A percentile compares a stretch with the other conserved stretches of the same genome.
Conservation (phyloP, 2,888 invertebrate species). For the Lasius platythorax region DNA sequence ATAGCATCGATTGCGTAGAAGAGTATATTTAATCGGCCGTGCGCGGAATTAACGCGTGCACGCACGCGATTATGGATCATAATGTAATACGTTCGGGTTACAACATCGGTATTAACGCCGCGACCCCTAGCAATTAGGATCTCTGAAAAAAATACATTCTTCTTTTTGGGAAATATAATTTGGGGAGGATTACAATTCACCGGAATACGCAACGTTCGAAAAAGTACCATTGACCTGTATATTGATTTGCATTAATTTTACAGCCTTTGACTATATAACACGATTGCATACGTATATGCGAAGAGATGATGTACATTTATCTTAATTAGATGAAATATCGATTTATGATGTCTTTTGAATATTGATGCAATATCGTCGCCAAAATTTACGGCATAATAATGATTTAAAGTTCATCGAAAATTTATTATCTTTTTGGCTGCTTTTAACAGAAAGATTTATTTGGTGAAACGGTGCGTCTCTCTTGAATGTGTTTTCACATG, state of each 20-base stretch:
- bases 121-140: neutral
- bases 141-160: neutral
- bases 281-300: no score
- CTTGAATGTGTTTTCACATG: neutral
- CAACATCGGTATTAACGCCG: neutral
- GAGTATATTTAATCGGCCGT: conserved; percentile 41
- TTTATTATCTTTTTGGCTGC: neutral
- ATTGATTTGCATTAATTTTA: conserved; percentile 19
- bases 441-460: neutral
- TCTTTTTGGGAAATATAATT: neutral
- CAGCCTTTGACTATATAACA: neutral
- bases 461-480: neutral
- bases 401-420: neutral
- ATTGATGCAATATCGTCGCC: neutral
- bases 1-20: conserved; percentile 6
- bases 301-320: neutral
- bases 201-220: neutral
- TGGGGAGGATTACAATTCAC: neutral
- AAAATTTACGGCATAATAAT: neutral
- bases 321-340: neutral
- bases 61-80: conserved; percentile 5
- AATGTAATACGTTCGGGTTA: conserved; percentile 21
- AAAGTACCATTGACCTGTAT: neutral
- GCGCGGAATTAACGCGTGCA: neutral
- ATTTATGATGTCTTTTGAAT: neutral